Evolutionary conservation across 2,797 vertebrate species (phyloP), one percentile per base, ranked within the genome.

Genomic region (Chaenodraco wilsoni): DNA sequence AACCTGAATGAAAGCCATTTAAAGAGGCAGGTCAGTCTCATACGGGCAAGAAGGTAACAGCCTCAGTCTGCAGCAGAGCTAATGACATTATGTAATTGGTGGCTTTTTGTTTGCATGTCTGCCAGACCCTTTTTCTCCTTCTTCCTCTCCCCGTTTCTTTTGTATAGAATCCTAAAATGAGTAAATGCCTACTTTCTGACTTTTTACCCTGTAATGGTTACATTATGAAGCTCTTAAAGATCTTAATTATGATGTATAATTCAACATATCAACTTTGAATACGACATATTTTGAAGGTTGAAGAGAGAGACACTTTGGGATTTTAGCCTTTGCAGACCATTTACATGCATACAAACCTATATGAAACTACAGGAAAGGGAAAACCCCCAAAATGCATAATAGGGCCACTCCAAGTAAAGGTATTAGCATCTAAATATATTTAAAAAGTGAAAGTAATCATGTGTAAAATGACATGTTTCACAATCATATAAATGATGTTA

Each of bases 71-170:
- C 78, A 72, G 69, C 23, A 50, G 69, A 69, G 71, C 44, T 78
- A 73, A 79, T 84, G 51, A 78, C 51, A 70, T 67, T 73, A 65
- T 72, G 43, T 74, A 84, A 85, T 63, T 78, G 74, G 33, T 52
- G 54, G 65, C 67, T 80, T 82, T 87, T 74, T 80, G 65, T 87
- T 57, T 84, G 69, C 55, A 57, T 60, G 80, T 77, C 73, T 78
- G 74, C 15, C 2, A 31, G 60, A 3, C 49, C 50, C 70, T 74
- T 76, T 75, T 49, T 37, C 58, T 27, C 43, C 43, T 61, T 70
- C n/a, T 62, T 15, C 27, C n/a, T 46, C 10, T 6, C 44, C 56
- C 3, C 13, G 10, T 43, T 46, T 76, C 15, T 33, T 52, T 76
- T 62, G 31, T 65, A 31, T 64, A n/a, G 3, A 21, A 37, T 7